Evolutionary conservation across 2,888 invertebrate species (phyloP).

Genomic region (Rhyacophila evoluta): DNA sequence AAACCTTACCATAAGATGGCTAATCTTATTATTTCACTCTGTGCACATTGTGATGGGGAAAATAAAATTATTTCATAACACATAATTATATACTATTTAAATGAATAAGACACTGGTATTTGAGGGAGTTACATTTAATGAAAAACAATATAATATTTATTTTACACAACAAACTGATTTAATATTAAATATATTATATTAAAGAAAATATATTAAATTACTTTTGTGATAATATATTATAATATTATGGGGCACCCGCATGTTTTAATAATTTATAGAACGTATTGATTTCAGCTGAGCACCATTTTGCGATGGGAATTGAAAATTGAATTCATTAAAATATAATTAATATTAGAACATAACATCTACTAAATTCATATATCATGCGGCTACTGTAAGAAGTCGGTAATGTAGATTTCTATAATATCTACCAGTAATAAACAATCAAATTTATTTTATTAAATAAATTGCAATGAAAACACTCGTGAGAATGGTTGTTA

Average conservation of each 20-base stretch:
- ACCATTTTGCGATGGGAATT: background rate
- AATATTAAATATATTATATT: conserved; percentile 1
- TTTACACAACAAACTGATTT: conserved; percentile 9
- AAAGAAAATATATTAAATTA: conserved; percentile 22
- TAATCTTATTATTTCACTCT: background rate
- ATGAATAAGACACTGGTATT: conserved; percentile 65
- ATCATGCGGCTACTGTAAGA: background rate
- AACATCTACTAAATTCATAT: background rate
- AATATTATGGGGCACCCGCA: conserved; percentile 9
- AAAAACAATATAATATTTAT: conserved; percentile 21
- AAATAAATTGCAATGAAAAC: background rate
- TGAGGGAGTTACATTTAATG: conserved; percentile 32
- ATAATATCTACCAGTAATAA: background rate
- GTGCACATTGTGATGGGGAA: background rate
- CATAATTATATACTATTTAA: background rate
- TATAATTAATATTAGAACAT: background rate
- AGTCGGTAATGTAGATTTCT: background rate
- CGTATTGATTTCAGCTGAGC: background rate
- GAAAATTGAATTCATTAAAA: background rate
- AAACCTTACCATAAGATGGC: no score
- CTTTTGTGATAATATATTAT: conserved; percentile 15
- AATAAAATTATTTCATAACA: background rate
- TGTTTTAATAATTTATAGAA: background rate
- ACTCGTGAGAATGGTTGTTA: background rate
- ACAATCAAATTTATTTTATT: background rate